A percentile compares a stretch with the other conserved stretches of the same genome.
These are phyloP conservation scores for Synergus gifuensis DNA, from an alignment of 2,888 invertebrate species.

Conservation along the genomic window DNA sequence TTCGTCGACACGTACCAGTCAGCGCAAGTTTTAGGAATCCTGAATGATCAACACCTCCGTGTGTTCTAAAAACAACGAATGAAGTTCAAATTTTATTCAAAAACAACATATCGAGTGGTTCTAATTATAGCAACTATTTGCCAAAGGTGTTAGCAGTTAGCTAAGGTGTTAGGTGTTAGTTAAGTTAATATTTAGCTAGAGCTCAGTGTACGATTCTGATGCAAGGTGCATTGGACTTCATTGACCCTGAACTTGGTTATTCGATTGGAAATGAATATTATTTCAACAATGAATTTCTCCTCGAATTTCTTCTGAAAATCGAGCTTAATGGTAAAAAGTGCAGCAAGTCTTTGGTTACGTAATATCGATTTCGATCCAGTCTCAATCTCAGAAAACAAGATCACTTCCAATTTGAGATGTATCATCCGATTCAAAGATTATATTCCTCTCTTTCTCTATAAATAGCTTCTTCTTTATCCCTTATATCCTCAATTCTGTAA, in stretches of 20 bases:
- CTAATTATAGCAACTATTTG: neutral
- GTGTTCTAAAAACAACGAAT: neutral
- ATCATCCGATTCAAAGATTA: neutral
- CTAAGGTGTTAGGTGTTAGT: slow-evolving; percentile 17
- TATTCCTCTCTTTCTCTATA: neutral
- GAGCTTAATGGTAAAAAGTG: neutral
- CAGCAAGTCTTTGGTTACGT: neutral
- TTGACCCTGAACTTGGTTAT: slow-evolving; percentile 53
- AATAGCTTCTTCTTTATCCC: neutral
- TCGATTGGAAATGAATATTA: slow-evolving; percentile 23
- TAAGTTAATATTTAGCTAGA: slow-evolving; percentile 55
- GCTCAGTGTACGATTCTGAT: slow-evolving; percentile 48
- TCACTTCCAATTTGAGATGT: neutral
- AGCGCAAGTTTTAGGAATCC: slow-evolving; percentile 4
- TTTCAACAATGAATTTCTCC: neutral
- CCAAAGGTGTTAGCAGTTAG: slow-evolving; percentile 15
- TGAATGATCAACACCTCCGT: slow-evolving; percentile 16
- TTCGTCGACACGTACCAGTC: slow-evolving; percentile 25
- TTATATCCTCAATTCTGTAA: slow-evolving; percentile 13
- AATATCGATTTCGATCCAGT: neutral
- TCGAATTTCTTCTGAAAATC: neutral
- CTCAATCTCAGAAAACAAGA: neutral
- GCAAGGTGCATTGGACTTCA: slow-evolving; percentile 49
- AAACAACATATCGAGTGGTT: too few species aligned
- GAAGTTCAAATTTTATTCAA: neutral